Evolutionary conservation across 2,888 invertebrate species (phyloP), one percentile per base, ranked within the genome.

Genomic region (Anticlea derivata): DNA sequence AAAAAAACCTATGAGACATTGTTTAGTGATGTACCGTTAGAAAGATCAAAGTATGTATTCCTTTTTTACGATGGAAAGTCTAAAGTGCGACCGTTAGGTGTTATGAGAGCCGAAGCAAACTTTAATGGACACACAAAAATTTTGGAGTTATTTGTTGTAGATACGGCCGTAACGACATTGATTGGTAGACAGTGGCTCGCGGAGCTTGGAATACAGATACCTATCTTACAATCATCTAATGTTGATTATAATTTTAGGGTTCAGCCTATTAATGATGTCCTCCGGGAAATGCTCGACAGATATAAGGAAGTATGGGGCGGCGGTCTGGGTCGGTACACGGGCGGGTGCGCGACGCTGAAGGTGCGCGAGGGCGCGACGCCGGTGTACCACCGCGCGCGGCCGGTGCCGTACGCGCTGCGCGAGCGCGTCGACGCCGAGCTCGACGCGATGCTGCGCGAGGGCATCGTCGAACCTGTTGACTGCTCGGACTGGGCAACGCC

Each of bases 401-500:
- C 61, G 17, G 20, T 66, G 39, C 58, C 63, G 5, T 64, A 58
- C 46, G 61, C 64, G 49, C 47, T 62, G 53, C 54, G 50, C 24
- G 54, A 31, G 37, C 60, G 50, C 12, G 60, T 65, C n/a, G 65
- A 66, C 29, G 56, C 58, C 10, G 63, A 63, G 50, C 51, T 66
- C 4, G 63, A 66, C 43, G 39, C 44, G 0, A 63, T 66, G 66
- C 60, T 63, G 57, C 61, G 61, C 13, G 48, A 40, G 37, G 63
- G 63, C 13, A 48, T 68, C 50, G 62, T 70, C 2, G 39, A 39
- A 10, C 39, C 39, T 7, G 39, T 39, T 5, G 60, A 64, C 26
- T 41, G 56, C 52, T 62, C 66, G 12, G 65, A 66, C 46, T 66
- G 63, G 64, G 64, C 64, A 7, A 20, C 39, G 29, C 39, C 39